Evolutionary conservation across 92 coral and sea anemone genomes (phyloP), one percentile per base, ranked within the genome.

Genomic region (Blastomussa wellsi): DNA sequence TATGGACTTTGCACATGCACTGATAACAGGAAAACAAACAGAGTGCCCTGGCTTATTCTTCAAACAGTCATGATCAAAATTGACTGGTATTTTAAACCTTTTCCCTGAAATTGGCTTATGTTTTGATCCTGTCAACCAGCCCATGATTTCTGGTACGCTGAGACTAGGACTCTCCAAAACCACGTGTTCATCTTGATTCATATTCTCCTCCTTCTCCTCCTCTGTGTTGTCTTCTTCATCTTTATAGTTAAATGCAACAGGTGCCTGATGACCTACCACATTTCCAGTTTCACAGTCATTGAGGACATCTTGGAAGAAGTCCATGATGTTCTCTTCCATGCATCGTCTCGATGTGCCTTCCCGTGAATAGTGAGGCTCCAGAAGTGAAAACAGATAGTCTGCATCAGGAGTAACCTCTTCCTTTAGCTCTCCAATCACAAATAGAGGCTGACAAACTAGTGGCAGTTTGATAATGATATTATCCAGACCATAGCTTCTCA

Each of bases 31-130:
- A 74, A 84, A 91, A n/a, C n/a, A 87, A 67, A 91, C 74, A 47
- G 89, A 82, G 51, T 87, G 94, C 65, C 86, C 79, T 17, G 91
- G 87, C 78, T 80, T 88, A 79, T 90, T 65, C 74, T 87, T 72
- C 78, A 91, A 77, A 80, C 93, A 91, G 16, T 82, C 88, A 71
- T 91, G 93, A 62, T 91, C 91, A 85, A 91, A 91, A 78, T 79
- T 28, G 29, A 90, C 77, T 19, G 90, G 76, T 35, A 90, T 82
- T 86, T 57, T 86, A 26, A 84, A 89, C 76, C 52, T 73, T 71
- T 82, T 69, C 11, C 90, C 82, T 16, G 79, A 87, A 72, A 90
- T 83, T 59, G 93, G 93, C 85, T 86, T 86, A 87, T 86, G 93
- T 66, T 86, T 85, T 80, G 72, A 65, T 37, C 93, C 93, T 38